Conservation (phyloP, 2,888 invertebrate species). For the Trissolcus brochymenae region DNA sequence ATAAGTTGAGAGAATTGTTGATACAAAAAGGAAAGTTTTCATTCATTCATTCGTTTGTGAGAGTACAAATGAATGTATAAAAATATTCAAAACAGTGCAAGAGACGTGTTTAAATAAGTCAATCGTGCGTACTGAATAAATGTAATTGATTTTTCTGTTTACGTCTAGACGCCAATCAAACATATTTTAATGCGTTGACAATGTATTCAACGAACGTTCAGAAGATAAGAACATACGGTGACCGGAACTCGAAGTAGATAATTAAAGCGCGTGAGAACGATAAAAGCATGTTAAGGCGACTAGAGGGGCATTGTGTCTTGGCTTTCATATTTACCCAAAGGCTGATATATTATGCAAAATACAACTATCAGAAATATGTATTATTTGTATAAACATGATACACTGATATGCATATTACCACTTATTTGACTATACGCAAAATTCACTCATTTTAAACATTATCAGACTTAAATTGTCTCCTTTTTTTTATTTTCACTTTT, state of each 20-base stretch:
- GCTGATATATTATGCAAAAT: constrained; percentile 57
- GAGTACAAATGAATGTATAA: too few relatives aligned
- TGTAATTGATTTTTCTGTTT: background rate
- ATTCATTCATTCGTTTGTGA: too few relatives aligned
- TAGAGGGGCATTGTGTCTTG: constrained; percentile 56
- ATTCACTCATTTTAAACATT: too few relatives aligned
- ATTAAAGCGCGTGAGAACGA: constrained; percentile 60
- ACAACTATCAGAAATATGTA: constrained; percentile 54
- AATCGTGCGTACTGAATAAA: too few relatives aligned
- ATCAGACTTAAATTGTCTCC: too few relatives aligned
- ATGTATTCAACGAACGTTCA: constrained; percentile 55
- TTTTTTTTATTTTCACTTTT: background rate
- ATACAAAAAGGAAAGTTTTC: too few relatives aligned
- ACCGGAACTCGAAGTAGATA: constrained; percentile 59
- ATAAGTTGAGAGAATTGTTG: too few relatives aligned
- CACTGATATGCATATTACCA: constrained; percentile 36
- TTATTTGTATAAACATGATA: constrained; percentile 50
- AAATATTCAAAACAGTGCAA: too few relatives aligned
- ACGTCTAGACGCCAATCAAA: background rate
- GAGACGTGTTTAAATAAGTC: too few relatives aligned
- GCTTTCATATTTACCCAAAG: constrained; percentile 56
- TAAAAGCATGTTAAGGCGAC: constrained; percentile 55
- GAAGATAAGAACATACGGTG: constrained; percentile 58
- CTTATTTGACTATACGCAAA: too few relatives aligned
- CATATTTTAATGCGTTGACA: constrained; percentile 54